Base-by-base conservation (phyloP, 2,113 vertebrate genomes). In the Australoheros scitulus region DNA sequence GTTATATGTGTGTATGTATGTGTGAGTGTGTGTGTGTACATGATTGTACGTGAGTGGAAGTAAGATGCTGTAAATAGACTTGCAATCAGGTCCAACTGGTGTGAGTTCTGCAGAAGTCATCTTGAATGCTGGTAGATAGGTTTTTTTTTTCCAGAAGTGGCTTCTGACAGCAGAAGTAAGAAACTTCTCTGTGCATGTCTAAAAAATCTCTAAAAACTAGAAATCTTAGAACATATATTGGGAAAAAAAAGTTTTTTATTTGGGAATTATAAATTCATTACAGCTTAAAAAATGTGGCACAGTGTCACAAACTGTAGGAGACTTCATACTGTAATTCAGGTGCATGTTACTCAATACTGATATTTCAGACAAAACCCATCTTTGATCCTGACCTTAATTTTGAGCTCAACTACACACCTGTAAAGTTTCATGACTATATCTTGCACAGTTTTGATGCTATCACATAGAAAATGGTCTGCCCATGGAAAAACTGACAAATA, bases 101-200 rank as follows among this genome's bases (percentile, higher is more conserved):
- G 88, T 88, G 72, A 86, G 77, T 83, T 79, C 43, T 77, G 52
- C 61, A 11, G 55, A 77, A 77, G 52, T 74, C 77, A 60, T 80
- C 61, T 81, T 63, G 52, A 15, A 1, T 15, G 70, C 77, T 63
- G 24, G 10, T 76, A 15, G 61, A 79, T 57, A 61, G 29, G 50
- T 90, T 89, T 89, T 85, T 52, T 80, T 90, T 89, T 89, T 85
- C 47, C n/a, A 18, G 20, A 10, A 74, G 50, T 88, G 64, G 18
- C 61, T 74, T 56, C 56, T 47, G 68, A 70, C 26, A 61, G 80
- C 59, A 34, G 59, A 38, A 56, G 29, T 18, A 26, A 76, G 7
- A 72, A 72, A 60, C n/a, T 47, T 76, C 29, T 60, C 18, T 26
- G 76, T 77, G 20, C 5, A 7, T 11, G 11, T 24, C 11, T 22